Base-by-base conservation (phyloP, 2,888 invertebrate genomes). In the Hecatera dysodea region DNA sequence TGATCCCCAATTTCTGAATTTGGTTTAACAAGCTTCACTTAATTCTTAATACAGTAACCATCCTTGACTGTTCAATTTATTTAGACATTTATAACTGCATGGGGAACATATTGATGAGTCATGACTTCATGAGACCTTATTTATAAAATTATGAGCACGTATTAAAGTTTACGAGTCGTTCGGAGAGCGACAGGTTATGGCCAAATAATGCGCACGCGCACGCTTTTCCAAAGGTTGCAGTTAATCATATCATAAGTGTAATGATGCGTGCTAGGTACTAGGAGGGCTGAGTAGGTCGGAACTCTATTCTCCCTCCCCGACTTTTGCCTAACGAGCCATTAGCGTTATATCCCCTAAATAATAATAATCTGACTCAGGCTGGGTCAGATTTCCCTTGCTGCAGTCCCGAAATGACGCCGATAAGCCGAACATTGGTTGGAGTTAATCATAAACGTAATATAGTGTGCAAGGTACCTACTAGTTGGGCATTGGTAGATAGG, bases 241-340 rank as follows among this genome's bases (percentile, higher is more conserved):
- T 81, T 69, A 72, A 77, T 77, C 68, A 77, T 64, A 77, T 77
- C 68, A 77, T 64, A 48, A 65, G 57, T 22, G 46, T 80, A 80
- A 67, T 75, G 57, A 57, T 56, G 27, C 33, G 17, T 42, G 50
- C 44, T 39, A 17, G 17, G 24, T 50, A 50, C 36, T 48, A 53
- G 24, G 27, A 36, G 56, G 11, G n/a, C 48, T 15, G 39, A 74
- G 39, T 24, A n/a, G n/a, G 59, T 36, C 22, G 42, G 27, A 73
- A 74, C 73, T 36, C 48, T 60, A 68, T 68, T 55, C 48, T 44
- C n/a, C n/a, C n/a, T n/a, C n/a, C n/a, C n/a, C n/a, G n/a, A n/a
- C n/a, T n/a, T n/a, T n/a, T n/a, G n/a, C n/a, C n/a, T n/a, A n/a
- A n/a, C n/a, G n/a, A n/a, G n/a, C n/a, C n/a, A n/a, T n/a, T n/a